Conservation (phyloP, 2,113 vertebrate genomes). For the Myotis yumanensis region DNA sequence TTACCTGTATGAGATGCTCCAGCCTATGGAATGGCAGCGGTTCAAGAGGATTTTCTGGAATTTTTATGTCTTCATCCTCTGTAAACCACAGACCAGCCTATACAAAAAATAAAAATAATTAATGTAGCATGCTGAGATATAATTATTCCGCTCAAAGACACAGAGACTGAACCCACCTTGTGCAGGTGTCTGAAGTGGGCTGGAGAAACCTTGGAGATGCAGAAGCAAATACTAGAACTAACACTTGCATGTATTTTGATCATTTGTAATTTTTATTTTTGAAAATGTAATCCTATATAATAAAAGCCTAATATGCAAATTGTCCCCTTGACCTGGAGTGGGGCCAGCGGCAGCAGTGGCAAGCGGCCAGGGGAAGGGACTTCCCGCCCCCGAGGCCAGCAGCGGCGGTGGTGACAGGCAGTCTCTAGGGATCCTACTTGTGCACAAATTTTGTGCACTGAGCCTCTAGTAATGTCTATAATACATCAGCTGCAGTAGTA, state of each 20-base stretch:
- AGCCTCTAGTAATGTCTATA: neutral
- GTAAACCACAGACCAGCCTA: slow-evolving; percentile 93
- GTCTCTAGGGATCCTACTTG: no score
- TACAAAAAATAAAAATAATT: slow-evolving; percentile 8
- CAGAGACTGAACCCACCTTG: neutral
- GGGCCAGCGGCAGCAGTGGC: no score
- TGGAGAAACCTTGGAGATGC: neutral
- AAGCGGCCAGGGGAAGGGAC: no score
- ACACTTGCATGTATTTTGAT: neutral
- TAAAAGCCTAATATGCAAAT: no score
- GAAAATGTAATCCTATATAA: neutral
- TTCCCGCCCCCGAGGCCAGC: no score
- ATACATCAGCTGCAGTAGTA: neutral
- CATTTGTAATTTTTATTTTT: neutral
- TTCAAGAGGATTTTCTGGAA: slow-evolving; percentile 83
- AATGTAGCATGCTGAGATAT: neutral
- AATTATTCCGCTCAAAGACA: neutral
- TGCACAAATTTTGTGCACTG: no score
- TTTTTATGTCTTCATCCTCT: slow-evolving; percentile 74
- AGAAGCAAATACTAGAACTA: neutral
- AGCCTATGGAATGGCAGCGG: slow-evolving; percentile 84
- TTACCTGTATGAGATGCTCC: slow-evolving; percentile 88
- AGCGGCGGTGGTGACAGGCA: no score
- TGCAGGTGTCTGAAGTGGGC: neutral
- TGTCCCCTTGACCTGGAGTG: no score